phyloP scores from a whole-genome alignment of 2,888 invertebrate genomes.

The Bruchidius siliquastri region DNA sequence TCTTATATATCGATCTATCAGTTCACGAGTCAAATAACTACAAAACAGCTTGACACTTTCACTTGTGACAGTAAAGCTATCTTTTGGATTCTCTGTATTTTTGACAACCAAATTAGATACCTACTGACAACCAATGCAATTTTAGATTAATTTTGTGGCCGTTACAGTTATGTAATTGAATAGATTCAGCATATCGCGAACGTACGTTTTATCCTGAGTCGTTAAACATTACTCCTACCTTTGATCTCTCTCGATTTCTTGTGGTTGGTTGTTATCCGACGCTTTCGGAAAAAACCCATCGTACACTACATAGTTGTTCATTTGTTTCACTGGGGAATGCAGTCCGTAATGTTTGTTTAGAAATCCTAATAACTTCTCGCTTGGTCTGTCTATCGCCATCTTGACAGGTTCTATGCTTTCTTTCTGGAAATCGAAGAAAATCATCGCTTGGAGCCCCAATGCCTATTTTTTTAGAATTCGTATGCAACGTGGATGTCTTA shows the following conservation, averaged over 20 bases:
- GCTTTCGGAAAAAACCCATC: constrained; percentile 65
- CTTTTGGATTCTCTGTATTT: too few species aligned
- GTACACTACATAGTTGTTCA: constrained; percentile 84
- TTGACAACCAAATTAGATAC: too few species aligned
- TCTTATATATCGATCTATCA: too few species aligned
- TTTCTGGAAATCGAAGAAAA: constrained; percentile 49
- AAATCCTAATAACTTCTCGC: constrained; percentile 82
- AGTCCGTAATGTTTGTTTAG: constrained; percentile 76
- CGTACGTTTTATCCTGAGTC: background rate
- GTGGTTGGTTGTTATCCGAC: constrained; percentile 1
- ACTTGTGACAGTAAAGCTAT: too few species aligned
- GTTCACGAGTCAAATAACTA: too few species aligned
- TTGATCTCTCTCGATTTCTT: background rate
- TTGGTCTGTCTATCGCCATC: constrained; percentile 90
- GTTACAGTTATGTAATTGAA: background rate
- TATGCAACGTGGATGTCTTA: too few species aligned
- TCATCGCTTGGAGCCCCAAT: too few species aligned
- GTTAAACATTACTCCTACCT: background rate
- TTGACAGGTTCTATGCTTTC: constrained; percentile 64
- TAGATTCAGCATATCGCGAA: background rate
- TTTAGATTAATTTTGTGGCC: too few species aligned
- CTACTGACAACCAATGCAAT: too few species aligned
- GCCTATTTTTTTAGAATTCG: too few species aligned
- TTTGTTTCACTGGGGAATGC: constrained; percentile 65
- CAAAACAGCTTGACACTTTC: too few species aligned